These are phyloP conservation scores for Lagopus leucura DNA, from an alignment of 2,113 vertebrate species.

Conservation along the genomic window DNA sequence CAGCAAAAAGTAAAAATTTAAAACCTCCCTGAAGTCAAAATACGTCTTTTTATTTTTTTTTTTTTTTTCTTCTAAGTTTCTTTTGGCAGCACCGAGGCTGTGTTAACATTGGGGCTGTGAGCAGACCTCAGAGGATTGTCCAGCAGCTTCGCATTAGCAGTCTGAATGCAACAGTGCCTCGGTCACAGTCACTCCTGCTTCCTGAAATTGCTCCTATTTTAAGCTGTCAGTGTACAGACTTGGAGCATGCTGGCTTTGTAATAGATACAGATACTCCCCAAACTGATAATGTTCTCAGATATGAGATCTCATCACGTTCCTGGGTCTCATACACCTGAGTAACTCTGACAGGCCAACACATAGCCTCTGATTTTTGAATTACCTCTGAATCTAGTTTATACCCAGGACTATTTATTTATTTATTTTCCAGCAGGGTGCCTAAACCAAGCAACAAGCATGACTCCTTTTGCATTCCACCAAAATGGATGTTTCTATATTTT, in stretches of 20 bases:
- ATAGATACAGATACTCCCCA: neutral
- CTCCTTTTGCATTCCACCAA: neutral
- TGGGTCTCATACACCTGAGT: neutral
- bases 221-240: neutral
- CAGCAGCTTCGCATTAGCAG: neutral
- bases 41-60: neutral
- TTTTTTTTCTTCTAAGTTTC: neutral
- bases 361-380: neutral
- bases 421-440: neutral
- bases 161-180: neutral
- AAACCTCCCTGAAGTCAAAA: neutral
- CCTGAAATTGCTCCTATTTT: neutral
- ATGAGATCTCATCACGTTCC: neutral
- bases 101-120: neutral
- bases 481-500: neutral
- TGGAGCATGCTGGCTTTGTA: neutral
- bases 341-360: accelerated
- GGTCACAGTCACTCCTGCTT: accelerated
- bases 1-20: neutral
- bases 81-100: neutral
- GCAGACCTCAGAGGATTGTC: neutral
- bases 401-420: neutral
- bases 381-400: neutral
- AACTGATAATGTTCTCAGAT: neutral
- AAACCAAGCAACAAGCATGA: neutral